Conservation (phyloP, 2,113 vertebrate genomes). For the Bambusicola thoracicus region DNA sequence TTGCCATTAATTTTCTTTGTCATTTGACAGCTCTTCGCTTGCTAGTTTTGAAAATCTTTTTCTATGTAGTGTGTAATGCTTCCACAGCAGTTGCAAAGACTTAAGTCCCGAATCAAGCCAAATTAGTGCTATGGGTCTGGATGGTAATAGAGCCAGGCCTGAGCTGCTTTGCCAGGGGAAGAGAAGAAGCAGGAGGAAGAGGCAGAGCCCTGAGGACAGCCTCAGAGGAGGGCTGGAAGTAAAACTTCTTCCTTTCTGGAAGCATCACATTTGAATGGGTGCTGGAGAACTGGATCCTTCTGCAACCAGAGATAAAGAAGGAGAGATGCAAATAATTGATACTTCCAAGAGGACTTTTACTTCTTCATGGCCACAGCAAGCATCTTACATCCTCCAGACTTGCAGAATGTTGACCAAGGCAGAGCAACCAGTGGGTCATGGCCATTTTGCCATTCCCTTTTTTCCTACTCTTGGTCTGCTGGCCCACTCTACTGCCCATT, state of each 20-base stretch:
- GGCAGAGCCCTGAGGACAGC: background rate
- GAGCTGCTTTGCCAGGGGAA: background rate
- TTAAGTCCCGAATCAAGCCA: background rate
- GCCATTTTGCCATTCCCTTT: background rate
- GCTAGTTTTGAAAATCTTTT: background rate
- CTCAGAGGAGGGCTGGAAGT: background rate
- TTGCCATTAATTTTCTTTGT: background rate
- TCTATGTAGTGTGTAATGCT: background rate
- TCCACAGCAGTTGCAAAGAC: background rate
- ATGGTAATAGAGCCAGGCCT: fast-evolving
- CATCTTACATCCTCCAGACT: background rate
- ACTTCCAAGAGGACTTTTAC: background rate
- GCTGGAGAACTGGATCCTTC: background rate
- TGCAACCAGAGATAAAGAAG: background rate
- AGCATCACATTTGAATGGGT: background rate
- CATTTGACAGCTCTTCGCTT: background rate
- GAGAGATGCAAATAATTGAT: background rate
- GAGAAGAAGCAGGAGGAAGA: background rate
- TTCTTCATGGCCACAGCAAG: background rate
- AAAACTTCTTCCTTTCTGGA: background rate
- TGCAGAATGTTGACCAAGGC: background rate
- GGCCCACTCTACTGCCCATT: background rate
- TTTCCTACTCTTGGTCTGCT: background rate
- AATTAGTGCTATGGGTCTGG: background rate
- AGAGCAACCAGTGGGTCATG: fast-evolving